phyloP scores from a whole-genome alignment of 2,888 invertebrate species.

The Lepidochitona cinerea region DNA sequence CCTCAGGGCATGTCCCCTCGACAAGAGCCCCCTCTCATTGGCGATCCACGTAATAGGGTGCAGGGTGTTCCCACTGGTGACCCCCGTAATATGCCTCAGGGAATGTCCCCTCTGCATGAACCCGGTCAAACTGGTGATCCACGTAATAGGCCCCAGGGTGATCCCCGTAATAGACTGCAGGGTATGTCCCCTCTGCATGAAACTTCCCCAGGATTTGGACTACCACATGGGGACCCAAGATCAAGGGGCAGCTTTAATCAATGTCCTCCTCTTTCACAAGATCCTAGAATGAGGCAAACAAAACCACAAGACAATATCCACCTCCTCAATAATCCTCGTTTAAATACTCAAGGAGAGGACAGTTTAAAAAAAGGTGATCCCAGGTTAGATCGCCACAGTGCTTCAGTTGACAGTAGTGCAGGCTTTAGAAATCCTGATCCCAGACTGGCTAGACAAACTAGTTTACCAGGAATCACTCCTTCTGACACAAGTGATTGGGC shows the following conservation, averaged over 20 bases:
- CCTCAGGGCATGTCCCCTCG: no score
- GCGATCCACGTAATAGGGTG: no score
- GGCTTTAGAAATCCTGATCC: not conserved
- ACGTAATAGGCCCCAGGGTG: not conserved
- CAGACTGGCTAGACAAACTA: not conserved
- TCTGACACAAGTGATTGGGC: not conserved
- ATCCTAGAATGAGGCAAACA: not conserved
- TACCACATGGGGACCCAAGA: not conserved
- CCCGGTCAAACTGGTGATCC: not conserved
- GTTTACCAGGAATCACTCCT: not conserved
- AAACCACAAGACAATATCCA: no score
- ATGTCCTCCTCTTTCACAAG: not conserved
- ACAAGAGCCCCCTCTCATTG: no score
- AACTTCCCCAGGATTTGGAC: not conserved
- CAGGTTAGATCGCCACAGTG: not conserved
- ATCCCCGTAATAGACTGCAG: conserved; percentile 12
- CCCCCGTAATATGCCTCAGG: conserved; percentile 19
- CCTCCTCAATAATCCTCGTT: conserved; percentile 10
- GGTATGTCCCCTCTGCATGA: conserved; percentile 11
- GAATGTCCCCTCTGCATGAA: conserved; percentile 9
- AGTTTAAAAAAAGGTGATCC: not conserved
- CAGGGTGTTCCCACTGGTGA: not conserved
- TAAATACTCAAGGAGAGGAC: no score
- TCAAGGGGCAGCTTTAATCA: not conserved
- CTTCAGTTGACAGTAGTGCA: not conserved